Conservation (phyloP, 2,113 vertebrate species). For the Xiphophorus hellerii region DNA sequence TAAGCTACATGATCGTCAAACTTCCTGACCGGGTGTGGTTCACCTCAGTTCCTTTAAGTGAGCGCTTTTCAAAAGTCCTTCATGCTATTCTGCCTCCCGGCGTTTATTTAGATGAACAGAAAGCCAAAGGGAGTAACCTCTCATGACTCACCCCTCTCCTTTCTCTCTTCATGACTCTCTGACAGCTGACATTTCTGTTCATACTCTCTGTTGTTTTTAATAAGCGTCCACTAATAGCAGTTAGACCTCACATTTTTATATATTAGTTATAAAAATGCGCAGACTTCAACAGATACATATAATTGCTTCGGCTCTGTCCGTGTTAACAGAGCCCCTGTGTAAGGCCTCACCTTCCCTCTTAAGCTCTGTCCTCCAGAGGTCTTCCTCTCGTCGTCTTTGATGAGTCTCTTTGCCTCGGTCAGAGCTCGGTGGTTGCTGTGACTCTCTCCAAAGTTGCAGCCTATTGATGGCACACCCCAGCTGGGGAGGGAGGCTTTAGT, state of each 20-base stretch:
- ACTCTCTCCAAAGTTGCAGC: constrained; percentile 58
- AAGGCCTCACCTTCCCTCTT: constrained; percentile 63
- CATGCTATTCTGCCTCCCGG: constrained; percentile 6
- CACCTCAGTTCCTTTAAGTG: constrained; percentile 1
- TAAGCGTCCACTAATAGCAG: constrained; percentile 14
- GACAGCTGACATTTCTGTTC: constrained; percentile 17
- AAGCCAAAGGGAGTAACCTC: constrained; percentile 38
- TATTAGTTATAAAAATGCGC: no score
- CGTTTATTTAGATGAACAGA: constrained; percentile 25
- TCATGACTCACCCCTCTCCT: constrained; percentile 33
- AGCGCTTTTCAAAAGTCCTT: constrained; percentile 24
- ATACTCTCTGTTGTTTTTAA: constrained; percentile 3
- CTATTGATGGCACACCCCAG: constrained; percentile 60
- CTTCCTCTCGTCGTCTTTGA: constrained; percentile 82
- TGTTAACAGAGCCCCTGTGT: neutral
- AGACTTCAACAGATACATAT: no score
- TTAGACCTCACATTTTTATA: constrained; percentile 7
- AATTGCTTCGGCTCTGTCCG: neutral
- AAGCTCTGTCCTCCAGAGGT: constrained; percentile 59
- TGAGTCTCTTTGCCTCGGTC: constrained; percentile 75
- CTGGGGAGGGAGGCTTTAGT: constrained; percentile 63
- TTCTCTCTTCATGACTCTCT: neutral
- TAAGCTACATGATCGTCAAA: constrained; percentile 25
- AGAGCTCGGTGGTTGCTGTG: constrained; percentile 67
- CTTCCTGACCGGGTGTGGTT: constrained; percentile 46